phyloP scores from a whole-genome alignment of 2,797 vertebrate genomes.

The Enteromius treurensis region DNA sequence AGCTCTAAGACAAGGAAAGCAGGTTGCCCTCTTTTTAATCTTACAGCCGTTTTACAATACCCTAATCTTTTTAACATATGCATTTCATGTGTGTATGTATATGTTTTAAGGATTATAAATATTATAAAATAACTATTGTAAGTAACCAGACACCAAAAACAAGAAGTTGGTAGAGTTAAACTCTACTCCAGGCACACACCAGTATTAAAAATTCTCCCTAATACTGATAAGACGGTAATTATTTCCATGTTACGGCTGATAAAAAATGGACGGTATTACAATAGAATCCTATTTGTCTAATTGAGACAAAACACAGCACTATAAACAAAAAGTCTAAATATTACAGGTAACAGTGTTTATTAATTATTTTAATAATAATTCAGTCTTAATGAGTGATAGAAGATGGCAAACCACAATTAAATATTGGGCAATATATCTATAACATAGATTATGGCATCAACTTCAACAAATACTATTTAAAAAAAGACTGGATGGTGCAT shows the following conservation, averaged over 20 bases:
- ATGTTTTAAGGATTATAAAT: constrained; percentile 2
- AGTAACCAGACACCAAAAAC: background rate
- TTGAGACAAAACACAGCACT: background rate
- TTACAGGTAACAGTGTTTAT: background rate
- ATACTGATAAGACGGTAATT: background rate
- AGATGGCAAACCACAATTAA: background rate
- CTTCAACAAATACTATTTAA: background rate
- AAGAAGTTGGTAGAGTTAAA: too few relatives aligned
- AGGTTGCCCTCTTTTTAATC: background rate
- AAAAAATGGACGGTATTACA: background rate
- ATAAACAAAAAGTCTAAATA: background rate
- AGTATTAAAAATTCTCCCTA: background rate
- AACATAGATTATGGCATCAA: too few relatives aligned
- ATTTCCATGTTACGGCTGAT: background rate
- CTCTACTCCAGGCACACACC: background rate
- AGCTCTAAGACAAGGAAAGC: background rate
- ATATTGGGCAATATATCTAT: background rate
- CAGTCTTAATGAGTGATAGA: background rate
- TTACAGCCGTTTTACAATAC: background rate
- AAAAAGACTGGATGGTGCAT: background rate
- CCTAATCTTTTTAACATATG: background rate
- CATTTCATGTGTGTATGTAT: background rate
- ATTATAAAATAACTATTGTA: background rate
- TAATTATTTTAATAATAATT: background rate
- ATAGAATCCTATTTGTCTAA: background rate